phyloP scores from a whole-genome alignment of 2,797 vertebrate species.

The Chelonia mydas region DNA sequence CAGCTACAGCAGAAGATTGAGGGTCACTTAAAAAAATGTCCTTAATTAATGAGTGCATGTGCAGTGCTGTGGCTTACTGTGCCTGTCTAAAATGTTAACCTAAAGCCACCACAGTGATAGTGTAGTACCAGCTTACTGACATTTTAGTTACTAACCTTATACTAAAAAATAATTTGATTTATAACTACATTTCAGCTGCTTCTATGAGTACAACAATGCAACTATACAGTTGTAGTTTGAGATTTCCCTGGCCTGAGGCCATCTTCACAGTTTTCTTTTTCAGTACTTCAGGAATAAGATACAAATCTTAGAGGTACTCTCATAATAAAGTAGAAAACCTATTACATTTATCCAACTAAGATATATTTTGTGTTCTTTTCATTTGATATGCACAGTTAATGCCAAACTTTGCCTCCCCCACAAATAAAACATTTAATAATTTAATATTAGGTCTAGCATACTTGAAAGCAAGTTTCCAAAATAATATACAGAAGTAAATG shows the following conservation, averaged over 20 bases:
- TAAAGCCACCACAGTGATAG: not conserved
- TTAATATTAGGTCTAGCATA: not conserved
- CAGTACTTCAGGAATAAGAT: not conserved
- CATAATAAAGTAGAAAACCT: not conserved
- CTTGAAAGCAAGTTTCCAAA: not conserved
- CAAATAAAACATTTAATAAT: not conserved
- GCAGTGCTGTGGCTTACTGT: not conserved
- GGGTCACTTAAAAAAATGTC: not conserved
- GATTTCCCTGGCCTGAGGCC: not conserved
- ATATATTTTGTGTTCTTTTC: slow-evolving; percentile 10
- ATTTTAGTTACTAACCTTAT: not conserved
- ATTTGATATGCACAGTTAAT: not conserved
- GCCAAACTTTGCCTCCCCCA: not conserved
- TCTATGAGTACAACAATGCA: not conserved
- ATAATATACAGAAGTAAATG: not conserved
- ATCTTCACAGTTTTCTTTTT: not conserved
- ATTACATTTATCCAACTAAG: not conserved
- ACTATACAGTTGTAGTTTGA: not conserved
- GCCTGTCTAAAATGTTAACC: not conserved
- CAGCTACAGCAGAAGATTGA: not conserved
- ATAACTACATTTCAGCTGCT: not conserved
- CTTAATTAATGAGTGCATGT: not conserved
- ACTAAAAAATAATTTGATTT: not conserved
- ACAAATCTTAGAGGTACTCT: not conserved
- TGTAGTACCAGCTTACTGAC: not conserved